Base-by-base conservation (phyloP, 1,140 invertebrate genomes). In the Sycophaga agraensis region DNA sequence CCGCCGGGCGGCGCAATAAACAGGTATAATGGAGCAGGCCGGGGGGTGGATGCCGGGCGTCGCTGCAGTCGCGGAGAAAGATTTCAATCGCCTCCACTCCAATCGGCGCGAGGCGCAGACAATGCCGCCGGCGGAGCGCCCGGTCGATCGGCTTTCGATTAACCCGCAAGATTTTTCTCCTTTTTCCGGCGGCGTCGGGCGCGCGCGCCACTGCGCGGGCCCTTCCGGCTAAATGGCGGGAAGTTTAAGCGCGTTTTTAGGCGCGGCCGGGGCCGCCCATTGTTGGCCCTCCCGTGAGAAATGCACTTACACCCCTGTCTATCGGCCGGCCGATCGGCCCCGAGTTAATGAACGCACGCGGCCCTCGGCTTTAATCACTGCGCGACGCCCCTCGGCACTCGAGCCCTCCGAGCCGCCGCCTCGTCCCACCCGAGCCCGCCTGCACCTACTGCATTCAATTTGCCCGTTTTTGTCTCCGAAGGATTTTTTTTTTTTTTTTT, bases 81-180 rank as follows among this genome's bases (percentile, higher is more conserved):
- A 73, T 73, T 73, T 73, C 69, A 72, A 72, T 73, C 72, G 70
- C 66, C 64, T 71, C 66, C 69, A 72, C 56, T 64, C 69, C 71
- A 71, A 72, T 73, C 72, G 61, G 19, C 34, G 61, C 54, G 53
- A 58, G 46, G 61, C 49, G 46, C 31, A 66, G 69, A 73, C 71
- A 72, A 72, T 72, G 66, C 67, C 68, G 71, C 69, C 70, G 68
- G 70, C 68, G 66, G 64, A 66, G 64, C 60, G 66, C 67, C 66
- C 70, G 68, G 68, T 73, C 70, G 72, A 73, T 73, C 71, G 70
- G 61, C 68, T 72, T 67, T 73, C 70, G 70, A 73, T 73, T 72
- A 72, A 72, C 67, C 68, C 64, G 67, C 68, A 72, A 68, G 68
- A 68, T 69, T 70, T 73, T 69, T 59, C 49, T 68, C 66, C 53